Percentiles rank a stretch among this genome's conserved stretches.
Evolutionary conservation across 2,113 vertebrate species (phyloP).

Genomic region (Strix aluco): DNA sequence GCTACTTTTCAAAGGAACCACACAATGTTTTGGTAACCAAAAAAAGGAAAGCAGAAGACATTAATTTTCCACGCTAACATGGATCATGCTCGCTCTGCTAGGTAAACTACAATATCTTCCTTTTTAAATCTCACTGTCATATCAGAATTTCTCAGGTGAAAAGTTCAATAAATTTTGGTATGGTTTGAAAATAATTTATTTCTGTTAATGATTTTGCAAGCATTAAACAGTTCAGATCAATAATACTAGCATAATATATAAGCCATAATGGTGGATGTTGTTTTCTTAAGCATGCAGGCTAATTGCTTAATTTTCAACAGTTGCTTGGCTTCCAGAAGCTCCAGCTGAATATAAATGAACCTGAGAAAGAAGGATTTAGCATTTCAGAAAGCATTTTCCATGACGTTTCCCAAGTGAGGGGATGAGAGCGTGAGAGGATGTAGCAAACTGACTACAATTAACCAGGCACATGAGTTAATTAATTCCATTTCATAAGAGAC

Average conservation of each 20-base stretch:
- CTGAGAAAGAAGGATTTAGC: slow-evolving; percentile 27
- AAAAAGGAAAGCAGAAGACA: not conserved
- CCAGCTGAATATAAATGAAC: slow-evolving; percentile 42
- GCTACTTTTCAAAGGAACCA: not conserved
- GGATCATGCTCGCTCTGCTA: not conserved
- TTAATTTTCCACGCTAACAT: not conserved
- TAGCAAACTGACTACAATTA: not conserved
- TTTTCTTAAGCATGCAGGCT: not conserved
- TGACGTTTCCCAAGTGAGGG: not conserved
- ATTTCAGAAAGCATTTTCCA: slow-evolving; percentile 43
- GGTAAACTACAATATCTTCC: not conserved
- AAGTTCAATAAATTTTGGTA: not conserved
- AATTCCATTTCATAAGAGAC: not conserved
- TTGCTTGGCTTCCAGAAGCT: slow-evolving; percentile 21
- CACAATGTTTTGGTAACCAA: not conserved
- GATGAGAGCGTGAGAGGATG: not conserved
- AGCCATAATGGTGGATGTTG: not conserved
- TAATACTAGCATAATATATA: not conserved
- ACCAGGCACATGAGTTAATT: not conserved
- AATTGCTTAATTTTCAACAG: slow-evolving; percentile 43
- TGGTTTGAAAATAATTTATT: not conserved
- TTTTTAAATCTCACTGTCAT: not conserved
- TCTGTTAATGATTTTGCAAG: not conserved
- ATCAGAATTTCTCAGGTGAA: not conserved
- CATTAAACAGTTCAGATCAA: not conserved